Conservation (phyloP, 2,113 vertebrate genomes). For the Equus quagga region DNA sequence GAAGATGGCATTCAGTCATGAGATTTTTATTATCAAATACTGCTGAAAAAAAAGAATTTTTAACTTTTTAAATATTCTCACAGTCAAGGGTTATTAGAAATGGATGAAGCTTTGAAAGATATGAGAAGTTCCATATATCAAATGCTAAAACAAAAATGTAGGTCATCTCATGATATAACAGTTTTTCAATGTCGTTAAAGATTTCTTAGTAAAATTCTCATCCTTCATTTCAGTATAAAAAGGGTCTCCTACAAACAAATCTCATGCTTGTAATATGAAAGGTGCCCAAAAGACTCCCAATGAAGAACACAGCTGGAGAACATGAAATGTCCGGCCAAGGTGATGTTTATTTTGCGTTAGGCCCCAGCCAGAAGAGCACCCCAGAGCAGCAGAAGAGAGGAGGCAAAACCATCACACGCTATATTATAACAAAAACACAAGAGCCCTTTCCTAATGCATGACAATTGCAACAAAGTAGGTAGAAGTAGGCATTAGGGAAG, state of each 20-base stretch:
- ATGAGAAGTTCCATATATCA: not conserved
- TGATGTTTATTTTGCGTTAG: constrained; percentile 1
- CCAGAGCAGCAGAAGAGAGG: not conserved
- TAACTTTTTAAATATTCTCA: too few relatives aligned
- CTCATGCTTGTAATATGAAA: not conserved
- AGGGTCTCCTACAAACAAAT: not conserved
- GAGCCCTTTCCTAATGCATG: not conserved
- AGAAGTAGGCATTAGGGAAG: not conserved
- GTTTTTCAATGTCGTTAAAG: not conserved
- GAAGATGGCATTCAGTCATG: constrained; percentile 52
- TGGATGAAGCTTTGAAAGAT: not conserved
- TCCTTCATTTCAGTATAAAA: not conserved
- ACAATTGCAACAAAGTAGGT: not conserved
- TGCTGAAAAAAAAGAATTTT: too few relatives aligned
- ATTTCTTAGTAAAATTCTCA: constrained; percentile 39
- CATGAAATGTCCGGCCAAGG: not conserved
- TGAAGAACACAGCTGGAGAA: not conserved
- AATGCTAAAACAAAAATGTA: constrained; percentile 42
- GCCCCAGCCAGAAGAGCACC: not conserved
- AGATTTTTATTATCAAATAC: too few relatives aligned
- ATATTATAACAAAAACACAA: not conserved
- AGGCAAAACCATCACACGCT: not conserved
- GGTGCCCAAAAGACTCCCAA: not conserved
- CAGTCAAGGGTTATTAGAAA: too few relatives aligned
- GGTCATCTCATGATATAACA: not conserved